Evolutionary conservation across 1,140 invertebrate genomes (phyloP).

Genomic region (Hyles euphorbiae): DNA sequence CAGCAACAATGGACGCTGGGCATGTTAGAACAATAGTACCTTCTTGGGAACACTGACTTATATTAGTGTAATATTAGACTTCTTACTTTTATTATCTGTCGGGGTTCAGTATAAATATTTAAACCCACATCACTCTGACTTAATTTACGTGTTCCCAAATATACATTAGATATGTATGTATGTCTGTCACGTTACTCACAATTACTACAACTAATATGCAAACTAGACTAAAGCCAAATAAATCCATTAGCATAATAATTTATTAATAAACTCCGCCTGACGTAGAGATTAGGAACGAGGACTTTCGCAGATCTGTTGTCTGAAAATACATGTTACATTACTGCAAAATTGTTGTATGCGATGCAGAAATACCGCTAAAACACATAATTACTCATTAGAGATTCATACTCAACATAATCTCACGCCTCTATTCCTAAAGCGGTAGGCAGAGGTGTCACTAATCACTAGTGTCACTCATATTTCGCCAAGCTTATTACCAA

Average conservation of each 20-base stretch:
- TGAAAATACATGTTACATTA: neutral
- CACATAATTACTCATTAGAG: neutral
- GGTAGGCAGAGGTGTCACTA: no score
- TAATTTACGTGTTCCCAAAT: neutral
- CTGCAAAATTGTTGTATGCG: neutral
- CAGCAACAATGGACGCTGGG: no score
- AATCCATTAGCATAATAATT: constrained; percentile 11
- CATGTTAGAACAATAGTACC: neutral
- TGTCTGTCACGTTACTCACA: constrained; percentile 10
- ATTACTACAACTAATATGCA: neutral
- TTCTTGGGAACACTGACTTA: neutral
- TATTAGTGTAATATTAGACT: neutral
- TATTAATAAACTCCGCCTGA: neutral
- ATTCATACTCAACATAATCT: neutral
- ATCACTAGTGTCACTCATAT: no score
- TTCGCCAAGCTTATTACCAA: no score
- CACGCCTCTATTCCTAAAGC: no score
- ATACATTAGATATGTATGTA: constrained; percentile 5
- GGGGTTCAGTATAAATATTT: neutral
- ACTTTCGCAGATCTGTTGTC: neutral
- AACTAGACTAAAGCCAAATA: constrained; percentile 5
- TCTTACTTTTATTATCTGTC: neutral
- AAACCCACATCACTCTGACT: no score
- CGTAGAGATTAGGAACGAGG: no score
- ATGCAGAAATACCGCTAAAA: neutral